Percentiles rank a stretch among this genome's conserved stretches.
Evolutionary conservation across 2,888 invertebrate species (phyloP).

Genomic region (Micoletzkya japonica): DNA sequence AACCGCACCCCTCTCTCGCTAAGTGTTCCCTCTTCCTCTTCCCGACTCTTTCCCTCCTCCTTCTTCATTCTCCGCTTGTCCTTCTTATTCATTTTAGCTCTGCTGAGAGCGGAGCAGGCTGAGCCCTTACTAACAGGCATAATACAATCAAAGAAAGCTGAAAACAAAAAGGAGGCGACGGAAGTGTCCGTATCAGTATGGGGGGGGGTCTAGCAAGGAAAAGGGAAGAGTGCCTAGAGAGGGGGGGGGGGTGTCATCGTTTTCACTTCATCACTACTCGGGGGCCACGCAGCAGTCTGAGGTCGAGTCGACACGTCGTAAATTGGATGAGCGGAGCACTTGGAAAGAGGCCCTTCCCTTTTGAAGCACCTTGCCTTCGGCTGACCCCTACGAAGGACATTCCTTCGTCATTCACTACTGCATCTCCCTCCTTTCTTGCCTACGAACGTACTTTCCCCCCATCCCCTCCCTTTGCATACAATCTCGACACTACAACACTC

Average conservation of each 20-base stretch:
- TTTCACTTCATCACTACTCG: constrained; percentile 20
- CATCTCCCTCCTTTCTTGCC: constrained; percentile 16
- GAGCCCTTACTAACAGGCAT: constrained; percentile 25
- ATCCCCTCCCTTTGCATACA: neutral
- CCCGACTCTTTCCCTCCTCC: constrained; percentile 7
- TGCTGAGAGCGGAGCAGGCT: no score
- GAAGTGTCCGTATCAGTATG: neutral
- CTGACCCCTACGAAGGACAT: no score
- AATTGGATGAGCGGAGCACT: constrained; percentile 27
- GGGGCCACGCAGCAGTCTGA: neutral
- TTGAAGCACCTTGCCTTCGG: no score
- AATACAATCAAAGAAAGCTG: constrained; percentile 22
- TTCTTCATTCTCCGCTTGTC: no score
- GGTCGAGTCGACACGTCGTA: constrained; percentile 15
- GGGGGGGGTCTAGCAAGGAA: neutral
- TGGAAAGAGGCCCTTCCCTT: no score
- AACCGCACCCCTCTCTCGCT: no score
- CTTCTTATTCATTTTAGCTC: no score
- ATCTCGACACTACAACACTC: no score
- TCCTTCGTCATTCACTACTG: neutral
- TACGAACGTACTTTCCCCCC: no score
- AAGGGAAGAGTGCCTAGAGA: neutral
- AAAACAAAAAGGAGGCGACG: neutral
- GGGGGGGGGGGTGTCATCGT: neutral
- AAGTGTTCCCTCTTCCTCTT: neutral